phyloP scores from a whole-genome alignment of 2,113 vertebrate genomes.

The Phocoena phocoena region DNA sequence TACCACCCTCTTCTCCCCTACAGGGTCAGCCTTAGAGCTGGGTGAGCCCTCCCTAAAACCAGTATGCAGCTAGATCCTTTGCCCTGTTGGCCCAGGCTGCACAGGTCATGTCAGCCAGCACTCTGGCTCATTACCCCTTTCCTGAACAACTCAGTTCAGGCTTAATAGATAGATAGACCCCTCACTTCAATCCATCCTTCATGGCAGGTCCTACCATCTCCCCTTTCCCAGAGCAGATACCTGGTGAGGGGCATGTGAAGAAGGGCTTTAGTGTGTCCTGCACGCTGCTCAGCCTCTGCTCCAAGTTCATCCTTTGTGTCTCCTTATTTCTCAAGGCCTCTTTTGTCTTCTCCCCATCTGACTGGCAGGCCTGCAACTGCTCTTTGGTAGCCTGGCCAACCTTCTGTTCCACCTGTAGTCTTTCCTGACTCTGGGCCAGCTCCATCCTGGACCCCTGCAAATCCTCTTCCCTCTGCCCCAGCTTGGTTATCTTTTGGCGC shows the following conservation, averaged over 20 bases:
- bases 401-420: neutral
- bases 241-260: neutral
- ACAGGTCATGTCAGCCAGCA: neutral
- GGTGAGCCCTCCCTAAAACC: neutral
- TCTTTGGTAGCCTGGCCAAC: neutral
- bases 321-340: neutral
- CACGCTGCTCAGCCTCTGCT: neutral
- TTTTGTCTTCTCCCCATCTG: neutral
- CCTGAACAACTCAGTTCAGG: neutral
- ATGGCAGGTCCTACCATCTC: neutral
- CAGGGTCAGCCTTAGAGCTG: neutral
- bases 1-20: neutral
- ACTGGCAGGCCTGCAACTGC: conserved; percentile 35
- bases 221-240: conserved; percentile 42
- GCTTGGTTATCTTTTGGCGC: neutral
- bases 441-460: neutral
- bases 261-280: neutral
- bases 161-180: neutral
- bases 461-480: neutral
- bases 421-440: conserved; percentile 32
- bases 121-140: neutral
- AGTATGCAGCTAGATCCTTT: neutral
- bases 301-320: neutral
- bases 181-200: neutral
- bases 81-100: neutral